Evolutionary conservation across 2,797 vertebrate genomes (phyloP), one percentile per base, ranked within the genome.

Genomic region (Falco novaeseelandiae): DNA sequence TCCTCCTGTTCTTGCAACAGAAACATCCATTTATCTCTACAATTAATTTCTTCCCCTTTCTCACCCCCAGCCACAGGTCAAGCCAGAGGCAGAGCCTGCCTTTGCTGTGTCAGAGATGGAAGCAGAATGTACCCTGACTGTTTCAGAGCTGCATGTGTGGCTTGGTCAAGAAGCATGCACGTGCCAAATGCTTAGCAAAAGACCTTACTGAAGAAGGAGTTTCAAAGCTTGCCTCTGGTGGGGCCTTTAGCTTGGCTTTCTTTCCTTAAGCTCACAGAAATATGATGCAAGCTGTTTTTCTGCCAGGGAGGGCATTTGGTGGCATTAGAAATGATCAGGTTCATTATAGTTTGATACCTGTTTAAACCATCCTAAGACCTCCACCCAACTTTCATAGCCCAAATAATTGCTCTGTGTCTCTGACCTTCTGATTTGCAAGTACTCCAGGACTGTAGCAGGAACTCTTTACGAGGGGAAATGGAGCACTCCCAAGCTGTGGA

Each of bases 101-200:
- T 12, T 46, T 0, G 0, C 61, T 63, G 49, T 55, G 52, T 7
- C 4, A 2, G 16, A 21, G 7, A 25, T 44, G 27, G 32, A 58
- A 52, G 21, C 38, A 71, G 20, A 12, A 9, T 0, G 0, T 5
- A 29, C 21, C 6, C 69, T 55, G 77, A 3, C 21, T 71, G 22
- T 67, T 54, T 44, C 44, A 67, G 69, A 87, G n/a, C 52, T 72
- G 14, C 4, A 7, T 0, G 3, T 1, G 1, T 40, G 46, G 3
- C 36, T 93, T 83, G 62, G 27, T 38, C n/a, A 82, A 71, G 61
- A 21, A n/a, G 13, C 7, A 22, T 8, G 23, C 5, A 30, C 1
- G 1, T 51, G 10, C n/a, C 70, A 34, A 71, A 51, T 18, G 36
- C 32, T 54, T 80, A 55, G 61, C 27, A 32, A 79, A 73, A 65